Base-by-base conservation (phyloP, 2,113 vertebrate genomes). In the Sylvia atricapilla region DNA sequence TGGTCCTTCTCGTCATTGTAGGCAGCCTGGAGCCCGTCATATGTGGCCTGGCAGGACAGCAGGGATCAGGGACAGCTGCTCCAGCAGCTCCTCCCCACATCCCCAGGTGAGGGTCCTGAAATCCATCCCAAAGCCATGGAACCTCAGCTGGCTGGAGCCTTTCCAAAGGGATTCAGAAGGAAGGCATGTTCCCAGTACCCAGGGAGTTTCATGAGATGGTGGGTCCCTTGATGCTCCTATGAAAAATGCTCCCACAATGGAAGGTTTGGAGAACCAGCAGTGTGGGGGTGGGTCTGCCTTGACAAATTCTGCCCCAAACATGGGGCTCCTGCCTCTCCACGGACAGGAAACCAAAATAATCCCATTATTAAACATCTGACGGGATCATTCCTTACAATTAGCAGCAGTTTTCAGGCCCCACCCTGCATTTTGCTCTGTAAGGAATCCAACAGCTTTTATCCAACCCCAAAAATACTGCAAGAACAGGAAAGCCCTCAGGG, bases 1-100 rank as follows among this genome's bases (percentile, higher is more conserved):
- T 99, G 97, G 4, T 83, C 94, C 94, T 97, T 95, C 96, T 99
- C 98, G 46, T 97, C 72, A 0, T 91, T 81, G 69, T 98, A 97
- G 49, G 81, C 75, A 20, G 8, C 33, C 3, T 96, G 63, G 23
- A 98, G 56, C 50, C 97, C 72, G 19, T 99, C 98, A 1, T 97
- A 96, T 62, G 98, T 97, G 1, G 91, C 91, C 99, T 99, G 84
- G n/a, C 24, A 63, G 53, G 30, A 69, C 11, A 85, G 69, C 19
- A 80, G 46, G 49, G 12, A 76, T 9, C 43, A 23, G 12, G 17
- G 35, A 83, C 20, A 90, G 49, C 28, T 13, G 12, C 7, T 39
- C 85, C 85, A 88, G 70, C 75, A 79, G 37, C 58, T 82, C 28
- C 41, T 77, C 72, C 87, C 64, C 6, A 25, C 33, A 41, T 9